Percentiles rank a stretch among this genome's conserved stretches.
Conservation (phyloP, 2,797 vertebrate genomes). For the Danio aesculapii region DNA sequence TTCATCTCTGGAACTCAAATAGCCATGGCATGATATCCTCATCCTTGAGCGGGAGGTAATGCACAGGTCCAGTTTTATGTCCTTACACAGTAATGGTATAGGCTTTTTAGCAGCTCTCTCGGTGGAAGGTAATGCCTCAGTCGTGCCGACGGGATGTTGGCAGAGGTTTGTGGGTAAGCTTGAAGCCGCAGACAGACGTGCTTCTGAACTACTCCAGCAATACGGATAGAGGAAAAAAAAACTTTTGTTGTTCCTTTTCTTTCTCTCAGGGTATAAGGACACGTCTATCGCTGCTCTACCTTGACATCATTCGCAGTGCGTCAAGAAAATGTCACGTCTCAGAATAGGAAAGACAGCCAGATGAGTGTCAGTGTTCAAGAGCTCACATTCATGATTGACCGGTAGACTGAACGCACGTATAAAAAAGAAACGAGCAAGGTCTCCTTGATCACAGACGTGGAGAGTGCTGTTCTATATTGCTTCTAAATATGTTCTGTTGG, state of each 20-base stretch:
- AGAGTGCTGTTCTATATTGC: neutral
- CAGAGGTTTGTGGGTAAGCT: slow-evolving; percentile 7
- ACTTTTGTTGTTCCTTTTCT: neutral
- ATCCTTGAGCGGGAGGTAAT: slow-evolving; percentile 11
- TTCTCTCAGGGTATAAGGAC: neutral
- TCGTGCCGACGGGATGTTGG: slow-evolving; percentile 14
- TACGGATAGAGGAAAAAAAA: neutral
- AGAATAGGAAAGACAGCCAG: neutral
- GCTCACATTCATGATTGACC: neutral
- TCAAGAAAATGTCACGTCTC: slow-evolving; percentile 22
- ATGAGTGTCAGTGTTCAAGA: slow-evolving; percentile 9
- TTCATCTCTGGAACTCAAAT: slow-evolving; percentile 10
- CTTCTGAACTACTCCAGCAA: neutral
- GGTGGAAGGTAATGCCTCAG: slow-evolving; percentile 5
- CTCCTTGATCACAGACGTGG: neutral
- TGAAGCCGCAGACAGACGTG: neutral
- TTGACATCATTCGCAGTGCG: slow-evolving; percentile 11
- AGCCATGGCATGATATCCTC: neutral
- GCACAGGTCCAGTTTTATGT: slow-evolving; percentile 18
- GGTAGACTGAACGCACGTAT: neutral
- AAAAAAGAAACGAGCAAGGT: neutral
- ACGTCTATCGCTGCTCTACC: neutral
- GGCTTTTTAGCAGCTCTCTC: slow-evolving; percentile 4
- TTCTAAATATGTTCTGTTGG: slow-evolving; percentile 2
- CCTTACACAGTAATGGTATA: neutral